Conservation (phyloP, 1,140 invertebrate genomes). For the Phortica variegata region DNA sequence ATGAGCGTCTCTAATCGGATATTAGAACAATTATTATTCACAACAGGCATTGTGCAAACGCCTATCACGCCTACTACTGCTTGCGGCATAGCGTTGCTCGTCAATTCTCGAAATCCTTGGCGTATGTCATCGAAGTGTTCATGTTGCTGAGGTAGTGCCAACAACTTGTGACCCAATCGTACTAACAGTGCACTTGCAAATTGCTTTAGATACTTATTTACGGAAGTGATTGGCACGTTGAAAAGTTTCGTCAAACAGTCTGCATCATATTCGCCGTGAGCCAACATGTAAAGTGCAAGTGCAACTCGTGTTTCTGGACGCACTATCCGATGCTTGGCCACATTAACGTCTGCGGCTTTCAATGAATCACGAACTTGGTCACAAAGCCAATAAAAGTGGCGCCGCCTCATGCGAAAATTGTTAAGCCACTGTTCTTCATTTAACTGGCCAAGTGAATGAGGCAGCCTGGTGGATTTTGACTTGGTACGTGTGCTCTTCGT, state of each 20-base stretch:
- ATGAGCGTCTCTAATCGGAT: conserved; percentile 38
- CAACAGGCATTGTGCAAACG: conserved; percentile 35
- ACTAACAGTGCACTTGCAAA: conserved; percentile 40
- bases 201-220: conserved; percentile 28
- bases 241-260: conserved; percentile 27
- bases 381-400: conserved; percentile 35
- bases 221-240: conserved; percentile 19
- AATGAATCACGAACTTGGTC: conserved; percentile 4
- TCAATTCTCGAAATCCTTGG: conserved; percentile 30
- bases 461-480: neutral
- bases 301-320: conserved; percentile 34
- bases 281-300: conserved; percentile 34
- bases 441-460: neutral
- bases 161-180: conserved; percentile 25
- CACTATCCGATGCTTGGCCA: neutral
- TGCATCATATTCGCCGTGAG: conserved; percentile 35
- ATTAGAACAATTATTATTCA: neutral
- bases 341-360: conserved; percentile 4
- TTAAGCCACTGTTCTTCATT: conserved; percentile 35
- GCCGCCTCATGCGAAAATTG: conserved; percentile 33
- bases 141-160: conserved; percentile 26
- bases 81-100: conserved; percentile 39
- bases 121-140: conserved; percentile 31
- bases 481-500: conserved; percentile 1
- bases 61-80: conserved; percentile 36